A percentile compares a stretch with the other conserved stretches of the same genome.
Evolutionary conservation across 2,797 vertebrate genomes (phyloP).

Genomic region (Siniperca scherzeri): DNA sequence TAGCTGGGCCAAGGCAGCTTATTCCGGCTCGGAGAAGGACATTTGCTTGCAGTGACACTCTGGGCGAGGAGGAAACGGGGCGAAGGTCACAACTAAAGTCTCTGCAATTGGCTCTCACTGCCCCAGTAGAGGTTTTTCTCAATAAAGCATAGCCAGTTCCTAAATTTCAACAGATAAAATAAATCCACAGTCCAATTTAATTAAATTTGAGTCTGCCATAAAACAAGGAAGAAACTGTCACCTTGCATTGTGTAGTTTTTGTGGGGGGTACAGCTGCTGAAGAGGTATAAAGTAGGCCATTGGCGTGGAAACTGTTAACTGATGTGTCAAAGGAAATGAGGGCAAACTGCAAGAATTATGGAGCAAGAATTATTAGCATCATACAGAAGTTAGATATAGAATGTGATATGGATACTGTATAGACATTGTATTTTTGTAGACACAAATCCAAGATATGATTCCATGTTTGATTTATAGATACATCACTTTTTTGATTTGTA

Average conservation of each 20-base stretch:
- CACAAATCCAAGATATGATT: slow-evolving; percentile 9
- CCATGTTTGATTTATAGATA: slow-evolving; percentile 11
- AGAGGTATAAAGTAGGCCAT: slow-evolving; percentile 77
- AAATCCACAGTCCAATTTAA: slow-evolving; percentile 30
- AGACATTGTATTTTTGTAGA: not conserved
- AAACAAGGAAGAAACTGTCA: slow-evolving; percentile 56
- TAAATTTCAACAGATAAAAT: slow-evolving; percentile 23
- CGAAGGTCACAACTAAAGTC: slow-evolving; percentile 58
- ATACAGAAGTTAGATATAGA: slow-evolving; percentile 24
- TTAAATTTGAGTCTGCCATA: slow-evolving; percentile 38
- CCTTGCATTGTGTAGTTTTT: slow-evolving; percentile 41
- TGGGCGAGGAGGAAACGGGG: slow-evolving; percentile 51
- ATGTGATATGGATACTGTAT: not conserved
- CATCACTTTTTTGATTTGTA: not conserved
- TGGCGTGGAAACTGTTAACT: slow-evolving; percentile 68
- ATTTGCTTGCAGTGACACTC: slow-evolving; percentile 66
- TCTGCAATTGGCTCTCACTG: slow-evolving; percentile 31
- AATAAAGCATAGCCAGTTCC: slow-evolving; percentile 13
- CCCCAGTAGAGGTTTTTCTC: slow-evolving; percentile 34
- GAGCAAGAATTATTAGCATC: slow-evolving; percentile 62
- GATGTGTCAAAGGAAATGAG: slow-evolving; percentile 74
- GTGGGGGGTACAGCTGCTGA: slow-evolving; percentile 32
- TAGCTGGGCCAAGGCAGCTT: slow-evolving; percentile 66
- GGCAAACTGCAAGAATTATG: slow-evolving; percentile 72
- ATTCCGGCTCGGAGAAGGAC: slow-evolving; percentile 64